Evolutionary conservation across 2,797 vertebrate genomes (phyloP).

Genomic region (Simalia tracyae): DNA sequence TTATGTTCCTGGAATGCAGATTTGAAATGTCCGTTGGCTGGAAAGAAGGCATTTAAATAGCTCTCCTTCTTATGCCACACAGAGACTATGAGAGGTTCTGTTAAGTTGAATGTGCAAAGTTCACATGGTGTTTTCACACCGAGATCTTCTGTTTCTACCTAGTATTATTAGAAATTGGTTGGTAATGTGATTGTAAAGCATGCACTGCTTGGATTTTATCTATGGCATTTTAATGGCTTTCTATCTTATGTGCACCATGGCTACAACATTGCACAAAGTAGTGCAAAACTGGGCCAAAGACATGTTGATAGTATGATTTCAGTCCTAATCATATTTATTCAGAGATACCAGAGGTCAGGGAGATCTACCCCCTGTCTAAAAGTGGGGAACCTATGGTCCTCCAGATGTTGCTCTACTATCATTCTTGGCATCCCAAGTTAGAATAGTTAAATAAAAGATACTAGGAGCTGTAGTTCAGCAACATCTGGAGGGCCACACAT

Average conservation of each 20-base stretch:
- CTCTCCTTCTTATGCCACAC: neutral
- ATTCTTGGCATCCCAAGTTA: neutral
- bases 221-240: neutral
- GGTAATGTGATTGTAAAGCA: neutral
- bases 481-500: neutral
- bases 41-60: neutral
- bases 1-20: neutral
- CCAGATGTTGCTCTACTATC: neutral
- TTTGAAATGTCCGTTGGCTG: neutral
- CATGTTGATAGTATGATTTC: neutral
- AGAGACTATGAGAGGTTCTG: neutral
- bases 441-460: neutral
- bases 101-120: neutral
- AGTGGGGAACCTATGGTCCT: neutral
- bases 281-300: neutral
- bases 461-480: neutral
- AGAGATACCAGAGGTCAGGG: neutral
- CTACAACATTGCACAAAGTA: neutral
- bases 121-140: neutral
- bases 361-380: neutral
- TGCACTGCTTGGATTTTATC: neutral
- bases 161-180: neutral
- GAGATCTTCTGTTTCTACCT: neutral
- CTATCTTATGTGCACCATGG: neutral
- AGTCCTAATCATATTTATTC: neutral